Evolutionary conservation across 2,113 vertebrate genomes (phyloP).

Genomic region (Phalacrocorax aristotelis): DNA sequence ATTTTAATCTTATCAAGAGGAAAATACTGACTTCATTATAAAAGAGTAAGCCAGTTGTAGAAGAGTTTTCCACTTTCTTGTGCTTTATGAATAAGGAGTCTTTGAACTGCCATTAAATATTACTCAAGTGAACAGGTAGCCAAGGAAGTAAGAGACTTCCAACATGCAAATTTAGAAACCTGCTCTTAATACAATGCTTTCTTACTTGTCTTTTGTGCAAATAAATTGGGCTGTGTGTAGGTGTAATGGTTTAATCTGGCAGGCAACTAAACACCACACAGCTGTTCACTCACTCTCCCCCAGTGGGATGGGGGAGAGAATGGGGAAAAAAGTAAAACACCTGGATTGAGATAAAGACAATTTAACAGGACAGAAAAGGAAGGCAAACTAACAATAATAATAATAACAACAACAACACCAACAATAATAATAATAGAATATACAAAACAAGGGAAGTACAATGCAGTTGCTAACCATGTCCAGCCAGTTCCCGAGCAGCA

Average conservation of each 20-base stretch:
- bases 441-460: neutral
- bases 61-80: neutral
- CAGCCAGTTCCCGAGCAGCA: neutral
- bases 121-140: neutral
- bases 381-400: no score
- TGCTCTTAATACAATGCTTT: neutral
- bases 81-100: neutral
- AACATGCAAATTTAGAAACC: neutral
- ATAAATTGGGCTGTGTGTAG: neutral
- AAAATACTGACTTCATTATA: slow-evolving; percentile 7
- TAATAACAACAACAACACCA: no score
- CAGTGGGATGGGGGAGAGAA: neutral
- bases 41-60: neutral
- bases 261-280: neutral
- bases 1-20: neutral
- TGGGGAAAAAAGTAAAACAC: neutral
- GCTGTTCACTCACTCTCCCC: neutral
- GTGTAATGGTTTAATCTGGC: neutral
- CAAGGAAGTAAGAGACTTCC: neutral
- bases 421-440: no score
- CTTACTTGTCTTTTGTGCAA: neutral
- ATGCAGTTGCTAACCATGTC: no score
- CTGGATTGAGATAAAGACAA: neutral
- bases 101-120: neutral
- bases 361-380: no score